phyloP scores from a whole-genome alignment of 2,797 vertebrate genomes.

The Telmatherina bonti region DNA sequence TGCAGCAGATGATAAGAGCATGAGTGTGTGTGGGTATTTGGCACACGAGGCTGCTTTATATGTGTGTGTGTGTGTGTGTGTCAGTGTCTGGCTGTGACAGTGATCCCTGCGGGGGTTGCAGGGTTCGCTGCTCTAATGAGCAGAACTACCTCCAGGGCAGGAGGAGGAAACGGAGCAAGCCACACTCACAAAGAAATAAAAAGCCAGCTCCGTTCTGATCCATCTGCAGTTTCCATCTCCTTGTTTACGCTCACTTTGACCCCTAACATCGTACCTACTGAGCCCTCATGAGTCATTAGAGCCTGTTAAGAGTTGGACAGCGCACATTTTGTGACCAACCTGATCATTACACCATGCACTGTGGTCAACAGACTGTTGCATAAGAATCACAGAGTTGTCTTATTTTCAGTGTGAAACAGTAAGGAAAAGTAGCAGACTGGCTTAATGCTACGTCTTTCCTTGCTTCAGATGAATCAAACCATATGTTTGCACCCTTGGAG shows the following conservation, averaged over 20 bases:
- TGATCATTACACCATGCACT: background rate
- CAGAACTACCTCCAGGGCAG: conserved; percentile 69
- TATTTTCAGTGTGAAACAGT: background rate
- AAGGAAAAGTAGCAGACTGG: background rate
- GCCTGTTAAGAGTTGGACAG: background rate
- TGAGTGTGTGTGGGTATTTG: conserved; percentile 47
- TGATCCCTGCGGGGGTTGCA: conserved; percentile 73
- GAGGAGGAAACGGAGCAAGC: conserved; percentile 53
- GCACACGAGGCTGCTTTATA: conserved; percentile 31
- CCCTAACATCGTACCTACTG: conserved; percentile 3
- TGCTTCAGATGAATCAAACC: conserved; percentile 22
- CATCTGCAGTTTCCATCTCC: conserved; percentile 45
- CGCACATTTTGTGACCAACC: background rate
- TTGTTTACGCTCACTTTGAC: conserved; percentile 18
- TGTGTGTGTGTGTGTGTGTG: conserved; percentile 41
- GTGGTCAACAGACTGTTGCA: too few species aligned
- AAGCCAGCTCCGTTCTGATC: conserved; percentile 47
- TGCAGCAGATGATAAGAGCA: conserved; percentile 48
- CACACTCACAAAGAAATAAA: conserved; percentile 63
- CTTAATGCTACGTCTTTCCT: conserved; percentile 11
- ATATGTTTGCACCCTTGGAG: conserved; percentile 17
- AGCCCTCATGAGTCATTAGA: background rate
- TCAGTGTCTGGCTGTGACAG: conserved; percentile 69
- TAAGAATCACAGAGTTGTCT: too few species aligned
- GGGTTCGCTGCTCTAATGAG: conserved; percentile 79